A percentile compares a stretch with the other conserved stretches of the same genome.
Conservation (phyloP, 2,113 vertebrate species). For the Peucedramus taeniatus region DNA sequence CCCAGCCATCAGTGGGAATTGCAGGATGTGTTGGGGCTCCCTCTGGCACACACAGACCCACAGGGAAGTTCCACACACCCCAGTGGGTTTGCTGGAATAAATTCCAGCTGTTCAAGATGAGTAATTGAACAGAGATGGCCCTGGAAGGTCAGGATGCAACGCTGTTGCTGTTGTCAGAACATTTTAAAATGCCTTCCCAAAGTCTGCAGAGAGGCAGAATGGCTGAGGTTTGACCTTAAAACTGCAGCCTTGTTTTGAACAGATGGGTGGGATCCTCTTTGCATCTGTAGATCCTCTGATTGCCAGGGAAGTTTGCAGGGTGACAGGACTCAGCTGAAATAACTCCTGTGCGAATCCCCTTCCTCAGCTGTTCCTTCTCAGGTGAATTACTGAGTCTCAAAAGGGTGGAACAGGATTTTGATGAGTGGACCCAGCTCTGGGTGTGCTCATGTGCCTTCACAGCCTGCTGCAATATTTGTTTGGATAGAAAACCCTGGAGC, state of each 20-base stretch:
- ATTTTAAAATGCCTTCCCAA: background rate
- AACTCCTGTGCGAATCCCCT: background rate
- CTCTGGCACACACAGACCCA: background rate
- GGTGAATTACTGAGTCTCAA: background rate
- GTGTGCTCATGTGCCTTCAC: background rate
- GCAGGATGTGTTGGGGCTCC: background rate
- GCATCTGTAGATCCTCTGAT: background rate
- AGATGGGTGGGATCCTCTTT: background rate
- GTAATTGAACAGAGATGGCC: background rate
- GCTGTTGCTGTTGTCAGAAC: background rate
- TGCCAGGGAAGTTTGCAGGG: background rate
- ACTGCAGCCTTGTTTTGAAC: background rate
- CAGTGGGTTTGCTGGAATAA: background rate
- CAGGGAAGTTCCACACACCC: background rate
- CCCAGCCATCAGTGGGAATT: background rate
- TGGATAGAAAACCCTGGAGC: background rate
- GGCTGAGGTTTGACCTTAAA: background rate
- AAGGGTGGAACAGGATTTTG: background rate
- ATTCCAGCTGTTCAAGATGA: background rate
- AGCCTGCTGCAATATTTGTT: background rate
- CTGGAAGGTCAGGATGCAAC: background rate
- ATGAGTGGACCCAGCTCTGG: background rate
- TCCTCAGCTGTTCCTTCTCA: background rate
- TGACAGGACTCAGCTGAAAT: background rate
- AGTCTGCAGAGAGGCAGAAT: background rate